These are phyloP conservation scores for Balaeniceps rex DNA, from an alignment of 2,113 vertebrate species.

Conservation along the genomic window DNA sequence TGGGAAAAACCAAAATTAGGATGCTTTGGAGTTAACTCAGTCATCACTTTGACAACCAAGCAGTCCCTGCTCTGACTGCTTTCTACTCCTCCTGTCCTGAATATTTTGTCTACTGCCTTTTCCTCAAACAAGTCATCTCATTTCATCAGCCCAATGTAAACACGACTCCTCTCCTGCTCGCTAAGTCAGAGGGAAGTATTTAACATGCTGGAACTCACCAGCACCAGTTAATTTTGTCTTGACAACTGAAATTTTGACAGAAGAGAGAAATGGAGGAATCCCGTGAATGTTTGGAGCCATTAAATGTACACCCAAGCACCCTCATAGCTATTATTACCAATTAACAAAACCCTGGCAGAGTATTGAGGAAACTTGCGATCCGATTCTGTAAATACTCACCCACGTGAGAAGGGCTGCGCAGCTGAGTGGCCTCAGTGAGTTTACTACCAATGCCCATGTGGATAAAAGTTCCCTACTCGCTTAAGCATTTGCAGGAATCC, in stretches of 20 bases:
- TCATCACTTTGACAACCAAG: not conserved
- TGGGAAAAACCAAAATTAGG: not conserved
- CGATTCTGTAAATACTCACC: not conserved
- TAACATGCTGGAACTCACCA: constrained; percentile 9
- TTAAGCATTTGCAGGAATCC: not conserved
- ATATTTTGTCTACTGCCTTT: constrained; percentile 50
- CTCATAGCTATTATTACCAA: constrained; percentile 28
- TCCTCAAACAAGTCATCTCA: not conserved
- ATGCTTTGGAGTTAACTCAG: not conserved
- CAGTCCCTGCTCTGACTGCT: not conserved
- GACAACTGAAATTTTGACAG: constrained; percentile 50
- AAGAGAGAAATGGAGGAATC: constrained; percentile 8
- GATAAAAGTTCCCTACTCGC: not conserved
- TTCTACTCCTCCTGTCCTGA: not conserved
- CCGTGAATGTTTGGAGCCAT: not conserved
- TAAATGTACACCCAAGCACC: not conserved
- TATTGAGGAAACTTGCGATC: not conserved
- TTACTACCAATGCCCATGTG: not conserved
- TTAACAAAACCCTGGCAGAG: constrained; percentile 19
- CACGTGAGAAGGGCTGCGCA: not conserved
- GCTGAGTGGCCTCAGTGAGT: not conserved
- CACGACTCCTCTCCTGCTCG: not conserved
- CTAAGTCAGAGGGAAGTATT: constrained; percentile 24
- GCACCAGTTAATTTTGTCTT: constrained; percentile 12
- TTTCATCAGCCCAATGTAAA: constrained; percentile 51